Evolutionary conservation across 2,888 invertebrate species (phyloP).

Genomic region (Toxonevra muliebris): DNA sequence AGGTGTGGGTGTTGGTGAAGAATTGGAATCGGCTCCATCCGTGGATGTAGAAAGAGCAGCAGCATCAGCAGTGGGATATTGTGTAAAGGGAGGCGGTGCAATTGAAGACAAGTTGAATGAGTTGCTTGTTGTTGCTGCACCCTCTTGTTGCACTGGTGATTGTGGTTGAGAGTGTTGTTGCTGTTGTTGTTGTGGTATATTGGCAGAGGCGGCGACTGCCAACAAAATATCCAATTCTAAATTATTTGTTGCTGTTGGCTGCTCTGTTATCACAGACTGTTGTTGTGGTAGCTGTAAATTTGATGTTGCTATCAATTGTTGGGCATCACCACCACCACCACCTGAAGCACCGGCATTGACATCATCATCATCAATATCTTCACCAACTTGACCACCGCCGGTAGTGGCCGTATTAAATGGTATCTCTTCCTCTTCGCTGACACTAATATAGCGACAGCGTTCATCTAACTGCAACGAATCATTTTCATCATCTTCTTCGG

Average conservation of each 20-base stretch:
- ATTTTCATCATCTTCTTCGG: constrained; percentile 61
- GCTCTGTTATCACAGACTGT: constrained; percentile 65
- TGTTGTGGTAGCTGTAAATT: constrained; percentile 44
- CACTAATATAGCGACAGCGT: constrained; percentile 59
- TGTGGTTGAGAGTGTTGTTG: background rate
- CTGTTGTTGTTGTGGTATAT: constrained; percentile 33
- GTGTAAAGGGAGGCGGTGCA: too few species aligned
- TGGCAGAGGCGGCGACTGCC: constrained; percentile 57
- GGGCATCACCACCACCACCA: background rate
- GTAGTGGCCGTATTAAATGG: constrained; percentile 22
- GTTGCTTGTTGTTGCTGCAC: constrained; percentile 6
- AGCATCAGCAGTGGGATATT: too few species aligned
- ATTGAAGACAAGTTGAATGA: background rate
- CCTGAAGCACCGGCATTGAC: background rate
- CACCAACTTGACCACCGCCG: background rate
- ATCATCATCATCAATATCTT: background rate
- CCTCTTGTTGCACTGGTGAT: background rate
- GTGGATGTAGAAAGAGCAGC: constrained; percentile 15
- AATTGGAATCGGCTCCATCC: constrained; percentile 36
- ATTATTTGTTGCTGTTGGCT: constrained; percentile 62
- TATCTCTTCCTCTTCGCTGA: constrained; percentile 64
- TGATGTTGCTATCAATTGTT: constrained; percentile 17
- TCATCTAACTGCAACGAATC: constrained; percentile 53
- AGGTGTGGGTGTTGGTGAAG: constrained; percentile 13
- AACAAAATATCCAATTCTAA: constrained; percentile 56